These are phyloP conservation scores for Lytechinus variegatus DNA, from an alignment of 35 echinoderm and acorn worm genomes.

Conservation along the genomic window DNA sequence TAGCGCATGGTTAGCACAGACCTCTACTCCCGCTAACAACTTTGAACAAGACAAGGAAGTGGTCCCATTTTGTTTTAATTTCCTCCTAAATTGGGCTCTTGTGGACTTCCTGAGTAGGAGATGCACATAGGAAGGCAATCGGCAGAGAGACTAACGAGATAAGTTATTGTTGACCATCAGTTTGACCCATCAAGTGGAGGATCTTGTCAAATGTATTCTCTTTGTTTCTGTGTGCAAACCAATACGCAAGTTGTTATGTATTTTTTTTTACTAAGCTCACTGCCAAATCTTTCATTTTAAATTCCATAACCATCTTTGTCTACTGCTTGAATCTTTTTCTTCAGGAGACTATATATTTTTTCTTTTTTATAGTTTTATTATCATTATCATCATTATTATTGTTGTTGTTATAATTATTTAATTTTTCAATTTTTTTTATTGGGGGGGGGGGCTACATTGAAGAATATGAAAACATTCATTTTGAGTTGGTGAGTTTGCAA, in stretches of 20 bases:
- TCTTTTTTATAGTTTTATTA: too few species aligned
- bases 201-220: neutral
- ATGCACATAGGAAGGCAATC: neutral
- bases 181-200: neutral
- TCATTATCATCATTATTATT: too few species aligned
- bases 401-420: too few species aligned
- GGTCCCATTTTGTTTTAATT: conserved; percentile 41
- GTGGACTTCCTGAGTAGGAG: conserved; percentile 1
- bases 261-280: too few species aligned
- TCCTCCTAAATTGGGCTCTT: conserved; percentile 36
- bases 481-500: too few species aligned
- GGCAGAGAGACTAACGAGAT: neutral
- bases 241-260: neutral
- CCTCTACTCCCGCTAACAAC: neutral
- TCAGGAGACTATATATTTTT: too few species aligned
- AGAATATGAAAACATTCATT: too few species aligned
- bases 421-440: too few species aligned
- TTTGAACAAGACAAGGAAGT: neutral
- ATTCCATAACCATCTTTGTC: too few species aligned
- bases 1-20: neutral
- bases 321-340: too few species aligned
- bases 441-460: too few species aligned
- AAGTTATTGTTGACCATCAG: neutral
- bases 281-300: too few species aligned
- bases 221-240: neutral